Base-by-base conservation (phyloP, 2,797 vertebrate species). In the Champsocephalus gunnari region DNA sequence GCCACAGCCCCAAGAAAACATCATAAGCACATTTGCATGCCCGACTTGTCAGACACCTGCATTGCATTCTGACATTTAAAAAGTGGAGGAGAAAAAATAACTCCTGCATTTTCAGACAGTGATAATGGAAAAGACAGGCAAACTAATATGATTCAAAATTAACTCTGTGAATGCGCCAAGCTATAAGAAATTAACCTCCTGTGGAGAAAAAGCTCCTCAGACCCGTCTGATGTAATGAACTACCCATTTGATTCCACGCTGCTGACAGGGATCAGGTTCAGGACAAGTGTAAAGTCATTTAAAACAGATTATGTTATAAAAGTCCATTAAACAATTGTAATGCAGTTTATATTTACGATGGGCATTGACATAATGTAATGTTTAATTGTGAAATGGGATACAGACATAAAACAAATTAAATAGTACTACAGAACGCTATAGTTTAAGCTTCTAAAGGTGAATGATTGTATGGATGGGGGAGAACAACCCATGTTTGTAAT, bases 31-130 rank as follows among this genome's bases (percentile, higher is more conserved):
- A 94, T 93, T 92, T 93, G 89, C 90, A 90, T 90, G 90, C 89
- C 83, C 72, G 84, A 84, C 87, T 89, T 92, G 93, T 93, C 90
- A 89, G 88, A 92, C 82, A 83, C 82, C 84, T 93, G 86, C 81
- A 86, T 89, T 91, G 88, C 87, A 75, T 88, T 87, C 85, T 94
- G 92, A 94, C 93, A 94, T 94, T 94, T 95, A 93, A 88, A 91
- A 91, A 92, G 87, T 89, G 80, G 84, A 75, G 73, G 75, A 78
- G 54, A 48, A 72, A 66, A 44, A 72, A 77, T 87, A 84, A 79
- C 77, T 84, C 64, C 79, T 92, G 88, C 88, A 80, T 93, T 91
- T 90, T 91, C 85, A 84, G 76, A 89, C 86, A 89, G 87, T 75
- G 87, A 93, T 91, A 94, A 94, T 94, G 83, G 85, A 91, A 90